A percentile compares a stretch with the other conserved stretches of the same genome.
Conservation (phyloP, 2,888 invertebrate species). For the Zele albiditarsus region DNA sequence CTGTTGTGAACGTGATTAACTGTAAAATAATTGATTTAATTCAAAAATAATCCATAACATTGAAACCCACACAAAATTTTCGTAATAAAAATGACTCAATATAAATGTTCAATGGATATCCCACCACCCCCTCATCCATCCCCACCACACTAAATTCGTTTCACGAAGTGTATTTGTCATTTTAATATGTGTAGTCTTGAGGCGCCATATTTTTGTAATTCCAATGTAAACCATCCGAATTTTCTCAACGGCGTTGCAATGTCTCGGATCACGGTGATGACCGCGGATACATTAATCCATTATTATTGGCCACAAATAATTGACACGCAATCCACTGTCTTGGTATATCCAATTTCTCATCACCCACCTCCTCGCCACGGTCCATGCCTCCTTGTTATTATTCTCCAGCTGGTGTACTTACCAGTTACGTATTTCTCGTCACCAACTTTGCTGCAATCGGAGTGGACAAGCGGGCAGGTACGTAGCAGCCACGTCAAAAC, state of each 20-base stretch:
- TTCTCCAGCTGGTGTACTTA: conserved; percentile 83
- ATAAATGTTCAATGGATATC: neutral
- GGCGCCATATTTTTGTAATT: conserved; percentile 32
- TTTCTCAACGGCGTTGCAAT: conserved; percentile 34
- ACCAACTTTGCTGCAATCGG: conserved; percentile 94
- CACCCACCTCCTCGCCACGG: conserved; percentile 60
- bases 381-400: conserved; percentile 77
- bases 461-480: conserved; percentile 94
- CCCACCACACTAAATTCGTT: neutral
- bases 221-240: neutral
- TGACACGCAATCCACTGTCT: conserved; percentile 16
- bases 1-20: conserved; percentile 34
- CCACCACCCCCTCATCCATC: neutral
- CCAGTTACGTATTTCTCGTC: conserved; percentile 97
- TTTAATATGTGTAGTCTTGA: neutral
- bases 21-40: neutral
- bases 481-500: conserved; percentile 95
- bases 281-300: neutral
- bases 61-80: too few relatives aligned
- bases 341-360: conserved; percentile 20
- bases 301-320: conserved; percentile 18
- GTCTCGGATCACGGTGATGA: conserved; percentile 1
- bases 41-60: neutral
- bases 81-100: neutral
- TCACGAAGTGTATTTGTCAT: neutral